Evolutionary conservation across 2,113 vertebrate species (phyloP).

Genomic region (Vidua chalybeata): DNA sequence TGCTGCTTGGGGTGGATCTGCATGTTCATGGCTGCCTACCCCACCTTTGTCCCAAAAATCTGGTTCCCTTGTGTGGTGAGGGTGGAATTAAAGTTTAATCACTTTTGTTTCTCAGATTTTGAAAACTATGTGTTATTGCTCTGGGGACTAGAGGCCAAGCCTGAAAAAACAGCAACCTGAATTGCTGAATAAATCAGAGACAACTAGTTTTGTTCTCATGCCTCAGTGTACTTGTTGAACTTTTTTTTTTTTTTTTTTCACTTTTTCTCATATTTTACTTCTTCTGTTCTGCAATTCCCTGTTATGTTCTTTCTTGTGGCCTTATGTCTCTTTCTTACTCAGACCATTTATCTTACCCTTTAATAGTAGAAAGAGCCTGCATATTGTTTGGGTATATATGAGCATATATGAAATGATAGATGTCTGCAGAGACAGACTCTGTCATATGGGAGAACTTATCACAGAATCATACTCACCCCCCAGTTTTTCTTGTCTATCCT

Average conservation of each 20-base stretch:
- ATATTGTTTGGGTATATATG: not conserved
- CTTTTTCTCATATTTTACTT: not conserved
- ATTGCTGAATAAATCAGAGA: not conserved
- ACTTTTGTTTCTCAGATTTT: not conserved
- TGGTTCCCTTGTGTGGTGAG: not conserved
- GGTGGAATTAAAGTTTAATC: not conserved
- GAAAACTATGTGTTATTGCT: not conserved
- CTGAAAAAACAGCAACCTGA: not conserved
- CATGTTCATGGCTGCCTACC: rapidly evolving
- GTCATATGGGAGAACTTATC: not conserved
- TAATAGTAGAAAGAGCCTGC: not conserved
- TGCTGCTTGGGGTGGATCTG: not conserved
- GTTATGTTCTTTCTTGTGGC: not conserved
- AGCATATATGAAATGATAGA: not conserved
- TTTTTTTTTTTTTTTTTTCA: not conserved
- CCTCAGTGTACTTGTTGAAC: not conserved
- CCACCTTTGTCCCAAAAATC: not conserved
- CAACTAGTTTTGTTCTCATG: not conserved
- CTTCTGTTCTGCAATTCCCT: not conserved
- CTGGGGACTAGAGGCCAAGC: not conserved
- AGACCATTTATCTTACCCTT: not conserved
- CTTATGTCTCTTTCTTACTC: not conserved
- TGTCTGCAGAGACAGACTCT: not conserved
- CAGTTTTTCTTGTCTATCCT: not conserved
- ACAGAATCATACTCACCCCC: rapidly evolving